phyloP scores from a whole-genome alignment of 2,797 vertebrate genomes.

The Danionella dracula region DNA sequence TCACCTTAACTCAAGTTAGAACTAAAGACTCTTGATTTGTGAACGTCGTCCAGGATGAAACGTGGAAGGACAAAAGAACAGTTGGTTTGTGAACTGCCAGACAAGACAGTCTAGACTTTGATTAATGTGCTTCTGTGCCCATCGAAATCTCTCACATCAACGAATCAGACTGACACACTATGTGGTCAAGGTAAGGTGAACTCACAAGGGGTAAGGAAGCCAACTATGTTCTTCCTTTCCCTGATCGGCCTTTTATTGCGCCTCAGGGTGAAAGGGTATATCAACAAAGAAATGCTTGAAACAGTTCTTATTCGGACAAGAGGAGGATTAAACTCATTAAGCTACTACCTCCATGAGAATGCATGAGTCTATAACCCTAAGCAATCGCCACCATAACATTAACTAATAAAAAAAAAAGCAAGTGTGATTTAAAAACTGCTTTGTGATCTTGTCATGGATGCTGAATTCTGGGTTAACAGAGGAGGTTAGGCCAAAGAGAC shows the following conservation, averaged over 20 bases:
- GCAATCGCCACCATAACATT: slow-evolving; percentile 18
- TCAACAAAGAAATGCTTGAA: slow-evolving; percentile 23
- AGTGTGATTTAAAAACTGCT: too few relatives aligned
- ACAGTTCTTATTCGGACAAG: slow-evolving; percentile 25
- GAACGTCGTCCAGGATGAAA: neutral
- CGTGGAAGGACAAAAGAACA: neutral
- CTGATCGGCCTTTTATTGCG: slow-evolving; percentile 13
- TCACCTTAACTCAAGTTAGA: too few relatives aligned
- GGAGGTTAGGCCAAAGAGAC: neutral
- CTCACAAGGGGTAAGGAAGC: neutral
- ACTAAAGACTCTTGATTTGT: neutral
- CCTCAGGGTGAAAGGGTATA: slow-evolving; percentile 10
- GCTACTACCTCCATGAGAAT: too few relatives aligned
- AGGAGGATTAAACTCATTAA: too few relatives aligned
- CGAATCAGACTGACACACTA: neutral
- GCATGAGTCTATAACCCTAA: too few relatives aligned
- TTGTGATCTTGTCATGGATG: slow-evolving; percentile 34
- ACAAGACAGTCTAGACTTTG: slow-evolving; percentile 12
- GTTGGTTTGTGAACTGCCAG: neutral
- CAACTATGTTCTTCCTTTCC: neutral
- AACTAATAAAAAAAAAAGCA: too few relatives aligned
- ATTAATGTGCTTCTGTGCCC: slow-evolving; percentile 31
- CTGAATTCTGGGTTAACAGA: slow-evolving; percentile 6
- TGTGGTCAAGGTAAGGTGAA: slow-evolving; percentile 31
- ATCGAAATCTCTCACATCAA: neutral